Base-by-base conservation (phyloP, 2,888 invertebrate species). In the Hyposoter dolosus region DNA sequence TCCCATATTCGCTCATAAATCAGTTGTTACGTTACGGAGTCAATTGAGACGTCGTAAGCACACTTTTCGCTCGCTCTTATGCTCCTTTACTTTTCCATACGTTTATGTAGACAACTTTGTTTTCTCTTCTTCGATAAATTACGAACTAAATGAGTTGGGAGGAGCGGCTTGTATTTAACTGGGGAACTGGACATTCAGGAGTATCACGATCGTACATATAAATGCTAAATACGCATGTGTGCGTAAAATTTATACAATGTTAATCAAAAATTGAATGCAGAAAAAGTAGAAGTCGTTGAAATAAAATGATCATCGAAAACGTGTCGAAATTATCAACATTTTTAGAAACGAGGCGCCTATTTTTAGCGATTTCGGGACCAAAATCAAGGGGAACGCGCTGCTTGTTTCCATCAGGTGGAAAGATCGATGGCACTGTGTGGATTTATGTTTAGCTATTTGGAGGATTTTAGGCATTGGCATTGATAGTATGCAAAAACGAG, bases 1-100 rank as follows among this genome's bases (percentile, higher is more conserved):
- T 77, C 63, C 35, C 74, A 76, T 80, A 84, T 84, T 90, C 88
- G 84, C 83, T 88, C 86, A 89, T 93, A 93, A 92, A 93, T 93
- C 92, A 92, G 90, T 88, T 56, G 65, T 68, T 76, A 69, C 87
- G 90, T 89, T 89, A 89, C 90, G 88, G 89, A 91, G 91, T 92
- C 92, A 91, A 93, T 92, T 91, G 92, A 92, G 91, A 92, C 91
- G 92, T 93, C 92, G 91, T 90, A 88, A 91, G 89, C 92, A 92
- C 91, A 92, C 92, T 90, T 92, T 91, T 91, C 90, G 88, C 74
- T 72, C 53, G 32, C 53, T 60, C 77, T 83, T 66, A 72, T 12
- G 15, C 71, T 69, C 69, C 45, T 68, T 53, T 19, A 68, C 53
- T 79, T 69, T 32, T n/a, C 40, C 50, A 47, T 72, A 35, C 28